phyloP scores from a whole-genome alignment of 2,888 invertebrate genomes.

The Bimastos eiseni region DNA sequence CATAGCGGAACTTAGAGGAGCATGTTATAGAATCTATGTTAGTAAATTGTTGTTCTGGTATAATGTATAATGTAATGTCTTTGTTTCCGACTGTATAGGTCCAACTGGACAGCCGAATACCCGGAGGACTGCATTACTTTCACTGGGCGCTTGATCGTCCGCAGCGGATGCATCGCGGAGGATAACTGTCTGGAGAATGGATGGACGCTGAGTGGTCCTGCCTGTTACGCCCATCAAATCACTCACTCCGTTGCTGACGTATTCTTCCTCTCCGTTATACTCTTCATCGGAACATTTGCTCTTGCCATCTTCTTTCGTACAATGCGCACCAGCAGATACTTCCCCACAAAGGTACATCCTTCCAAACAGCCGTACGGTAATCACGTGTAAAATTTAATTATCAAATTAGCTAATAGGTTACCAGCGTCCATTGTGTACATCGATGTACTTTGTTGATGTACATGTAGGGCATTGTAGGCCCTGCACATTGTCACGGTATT shows the following conservation, averaged over 20 bases:
- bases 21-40: no score
- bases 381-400: background rate
- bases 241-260: constrained; percentile 69
- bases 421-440: no score
- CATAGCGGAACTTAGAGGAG: no score
- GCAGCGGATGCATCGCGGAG: constrained; percentile 27
- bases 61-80: no score
- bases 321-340: constrained; percentile 87
- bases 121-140: constrained; percentile 30
- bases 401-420: no score
- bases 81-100: no score
- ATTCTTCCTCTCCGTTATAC: constrained; percentile 87
- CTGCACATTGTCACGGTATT: no score
- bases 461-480: no score
- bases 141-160: background rate
- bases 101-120: constrained; percentile 21
- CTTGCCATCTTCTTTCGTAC: constrained; percentile 86
- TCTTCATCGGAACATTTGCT: constrained; percentile 87
- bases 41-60: no score
- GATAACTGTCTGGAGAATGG: constrained; percentile 25
- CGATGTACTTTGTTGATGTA: no score
- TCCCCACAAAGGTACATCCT: constrained; percentile 79
- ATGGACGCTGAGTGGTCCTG: constrained; percentile 30
- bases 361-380: background rate
- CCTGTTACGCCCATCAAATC: constrained; percentile 25